Conservation (phyloP, 2,888 invertebrate genomes). For the Spodoptera picta region DNA sequence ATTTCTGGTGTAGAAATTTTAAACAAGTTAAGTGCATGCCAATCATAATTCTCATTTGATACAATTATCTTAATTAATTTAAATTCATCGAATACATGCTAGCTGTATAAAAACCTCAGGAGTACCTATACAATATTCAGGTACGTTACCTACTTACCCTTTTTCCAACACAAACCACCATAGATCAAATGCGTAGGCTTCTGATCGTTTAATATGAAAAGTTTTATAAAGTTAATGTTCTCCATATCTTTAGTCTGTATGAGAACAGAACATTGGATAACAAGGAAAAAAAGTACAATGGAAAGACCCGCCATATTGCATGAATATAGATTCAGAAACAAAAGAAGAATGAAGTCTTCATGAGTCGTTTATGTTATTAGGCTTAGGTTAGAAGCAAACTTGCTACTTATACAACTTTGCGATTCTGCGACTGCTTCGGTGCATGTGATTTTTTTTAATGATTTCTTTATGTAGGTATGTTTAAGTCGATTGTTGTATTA, state of each 20-base stretch:
- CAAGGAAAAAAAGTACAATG: constrained; percentile 14
- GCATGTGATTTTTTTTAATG: too few relatives aligned
- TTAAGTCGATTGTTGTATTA: too few relatives aligned
- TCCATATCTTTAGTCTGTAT: constrained; percentile 39
- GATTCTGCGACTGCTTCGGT: too few relatives aligned
- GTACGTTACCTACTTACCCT: constrained; percentile 63
- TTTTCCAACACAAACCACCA: constrained; percentile 68
- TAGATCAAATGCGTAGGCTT: constrained; percentile 69
- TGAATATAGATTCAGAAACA: background rate
- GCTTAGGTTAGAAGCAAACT: too few relatives aligned
- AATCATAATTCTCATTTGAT: too few relatives aligned
- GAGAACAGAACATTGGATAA: constrained; percentile 11
- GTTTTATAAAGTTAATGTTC: constrained; percentile 62
- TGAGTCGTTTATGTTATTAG: too few relatives aligned
- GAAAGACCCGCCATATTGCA: constrained; percentile 21
- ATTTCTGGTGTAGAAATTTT: too few relatives aligned
- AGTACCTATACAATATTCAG: background rate
- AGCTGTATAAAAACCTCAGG: background rate
- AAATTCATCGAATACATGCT: too few relatives aligned
- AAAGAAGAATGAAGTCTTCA: constrained; percentile 7
- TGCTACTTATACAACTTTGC: too few relatives aligned
- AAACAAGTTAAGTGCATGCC: too few relatives aligned
- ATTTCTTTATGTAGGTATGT: too few relatives aligned
- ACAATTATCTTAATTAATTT: too few relatives aligned
- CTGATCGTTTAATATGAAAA: constrained; percentile 68